Evolutionary conservation across 2,888 invertebrate genomes (phyloP), one percentile per base, ranked within the genome.

Genomic region (Tryphoninae sp.): DNA sequence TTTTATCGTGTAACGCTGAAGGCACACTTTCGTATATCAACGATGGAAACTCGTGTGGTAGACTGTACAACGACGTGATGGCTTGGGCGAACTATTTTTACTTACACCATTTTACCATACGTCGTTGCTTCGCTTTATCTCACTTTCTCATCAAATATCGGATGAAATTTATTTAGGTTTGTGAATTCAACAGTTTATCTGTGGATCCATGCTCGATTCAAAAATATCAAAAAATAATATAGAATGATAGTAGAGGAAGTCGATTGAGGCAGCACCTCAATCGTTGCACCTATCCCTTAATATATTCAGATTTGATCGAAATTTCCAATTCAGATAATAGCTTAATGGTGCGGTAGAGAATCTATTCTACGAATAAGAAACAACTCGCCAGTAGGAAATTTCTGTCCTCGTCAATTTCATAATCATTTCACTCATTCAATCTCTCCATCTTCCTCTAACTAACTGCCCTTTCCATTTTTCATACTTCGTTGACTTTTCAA

Each of bases 31-130:
- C 69, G 55, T 55, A 45, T 59, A 40, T 42, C n/a, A 16, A 51
- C 65, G 74, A 49, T 59, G 26, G 59, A 79, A 81, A 85, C 80
- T 86, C 82, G 75, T 76, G 58, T 69, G 80, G 58, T n/a, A 78
- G 83, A 87, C 84, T 86, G 85, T 85, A 86, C 85, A 49, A 67
- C 77, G 79, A 84, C 84, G 85, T 83, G 85, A 86, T 86, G 87
- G 85, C 86, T 87, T 85, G 84, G 69, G 76, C 82, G 84, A 85
- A 86, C 85, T 85, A 86, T 86, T 85, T 84, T 80, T 55, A 82
- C 82, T 84, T 85, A 84, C 86, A 86, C 85, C 86, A 85, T 83
- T 83, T 83, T 76, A 73, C 76, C 65, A 58, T 62, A 40, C 75
- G 42, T 13, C 22, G 58, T 49, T 68, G 33, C 49, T 45, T 26